Conservation (phyloP, 1,140 invertebrate genomes). For the Tetramorium alpestre region DNA sequence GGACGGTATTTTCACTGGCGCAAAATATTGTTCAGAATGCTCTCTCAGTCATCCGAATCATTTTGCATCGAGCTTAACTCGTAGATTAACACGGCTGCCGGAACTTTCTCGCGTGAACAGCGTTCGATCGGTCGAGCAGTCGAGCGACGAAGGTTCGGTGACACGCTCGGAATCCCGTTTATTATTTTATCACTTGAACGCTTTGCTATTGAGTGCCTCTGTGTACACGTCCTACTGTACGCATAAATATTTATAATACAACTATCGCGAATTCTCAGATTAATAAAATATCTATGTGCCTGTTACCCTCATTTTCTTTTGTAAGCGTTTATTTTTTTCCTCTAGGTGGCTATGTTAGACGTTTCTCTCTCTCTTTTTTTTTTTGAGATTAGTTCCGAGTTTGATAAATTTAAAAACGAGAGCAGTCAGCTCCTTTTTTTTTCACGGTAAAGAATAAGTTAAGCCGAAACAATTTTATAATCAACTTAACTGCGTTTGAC, state of each 20-base stretch:
- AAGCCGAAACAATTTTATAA: background rate
- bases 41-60: background rate
- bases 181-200: slow-evolving; percentile 82
- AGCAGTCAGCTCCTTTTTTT: background rate
- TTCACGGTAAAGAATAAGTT: background rate
- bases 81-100: slow-evolving; percentile 2
- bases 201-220: slow-evolving; percentile 82
- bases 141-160: slow-evolving; percentile 70
- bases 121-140: slow-evolving; percentile 58
- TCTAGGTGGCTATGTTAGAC: background rate
- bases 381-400: background rate
- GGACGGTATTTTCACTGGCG: background rate
- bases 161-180: slow-evolving; percentile 74
- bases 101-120: slow-evolving; percentile 3
- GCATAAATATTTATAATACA: slow-evolving; percentile 63
- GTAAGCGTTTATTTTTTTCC: slow-evolving; percentile 13
- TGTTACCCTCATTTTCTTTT: slow-evolving; percentile 27
- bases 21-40: background rate
- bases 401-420: background rate
- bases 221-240: slow-evolving; percentile 68
- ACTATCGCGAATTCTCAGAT: slow-evolving; percentile 52
- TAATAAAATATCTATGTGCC: slow-evolving; percentile 54
- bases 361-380: background rate
- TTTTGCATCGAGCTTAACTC: slow-evolving; percentile 12
- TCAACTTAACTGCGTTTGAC: background rate